Base-by-base conservation (phyloP, 2,797 vertebrate genomes). In the Paguma larvata region DNA sequence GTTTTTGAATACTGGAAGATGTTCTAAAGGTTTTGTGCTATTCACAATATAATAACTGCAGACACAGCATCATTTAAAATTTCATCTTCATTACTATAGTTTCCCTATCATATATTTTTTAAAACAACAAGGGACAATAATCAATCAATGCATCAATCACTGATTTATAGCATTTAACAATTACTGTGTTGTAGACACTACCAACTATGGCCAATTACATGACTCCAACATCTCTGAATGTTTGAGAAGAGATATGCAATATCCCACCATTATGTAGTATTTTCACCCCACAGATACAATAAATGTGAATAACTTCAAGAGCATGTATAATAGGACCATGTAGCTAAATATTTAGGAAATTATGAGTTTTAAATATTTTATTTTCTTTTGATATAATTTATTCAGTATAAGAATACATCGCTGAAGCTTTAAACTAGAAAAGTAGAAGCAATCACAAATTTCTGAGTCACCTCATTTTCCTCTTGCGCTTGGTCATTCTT, bases 301-400 rank as follows among this genome's bases (percentile, higher is more conserved):
- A 44, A 11, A 14, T 62, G 10, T 21, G 30, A 85, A 32, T 65
- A 78, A 84, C 4, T 89, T 14, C 15, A 79, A 27, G 3, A 41
- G 0, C 2, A 12, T 11, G 38, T 67, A 18, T 44, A 65, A 44
- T 13, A 62, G 9, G 13, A 83, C 83, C 85, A 34, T 85, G 0
- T 32, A 67, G 10, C 30, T 59, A 86, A 91, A 18, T 63, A 73
- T 15, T 30, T 34, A 77, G 23, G 1, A 95, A 62, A 2, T 48
- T 1, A 34, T 87, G 46, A n/a, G 21, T 34, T 93, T 87, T n/a
- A 89, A 46, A 21, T 32, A 67, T 41, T 93, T 63, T 13, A 3
- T 38, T 89, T 91, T 44, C 15, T 30, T 91, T 89, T 56, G 30
- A 34, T 82, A 18, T 34, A 59, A 56, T 63, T 62, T 67, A 62